phyloP scores from a whole-genome alignment of 2,113 vertebrate genomes.

The Ursus arctos region DNA sequence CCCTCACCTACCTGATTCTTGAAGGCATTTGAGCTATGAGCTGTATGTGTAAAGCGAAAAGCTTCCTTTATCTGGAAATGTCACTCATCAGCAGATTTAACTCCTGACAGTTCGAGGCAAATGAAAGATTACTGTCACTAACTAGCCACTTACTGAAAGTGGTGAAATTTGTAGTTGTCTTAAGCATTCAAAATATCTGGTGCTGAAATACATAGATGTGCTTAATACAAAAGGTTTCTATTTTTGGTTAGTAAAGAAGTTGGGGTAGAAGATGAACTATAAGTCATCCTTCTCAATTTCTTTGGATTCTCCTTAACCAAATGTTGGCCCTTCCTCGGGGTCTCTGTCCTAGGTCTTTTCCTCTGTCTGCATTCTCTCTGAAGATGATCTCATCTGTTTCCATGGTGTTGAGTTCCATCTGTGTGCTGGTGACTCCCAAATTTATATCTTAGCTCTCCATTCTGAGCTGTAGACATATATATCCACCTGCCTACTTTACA shows the following conservation, averaged over 20 bases:
- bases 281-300: background rate
- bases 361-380: background rate
- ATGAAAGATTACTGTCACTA: background rate
- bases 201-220: background rate
- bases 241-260: background rate
- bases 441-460: conserved; percentile 16
- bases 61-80: background rate
- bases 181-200: background rate
- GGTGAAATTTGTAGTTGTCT: background rate
- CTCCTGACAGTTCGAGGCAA: background rate
- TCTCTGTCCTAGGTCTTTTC: background rate
- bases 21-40: background rate
- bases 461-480: conserved; percentile 7
- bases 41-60: background rate
- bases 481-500: background rate
- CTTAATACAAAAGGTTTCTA: background rate
- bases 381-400: conserved; percentile 32
- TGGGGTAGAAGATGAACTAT: background rate
- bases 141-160: background rate
- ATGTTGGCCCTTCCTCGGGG: background rate
- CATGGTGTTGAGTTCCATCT: conserved; percentile 37
- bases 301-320: background rate
- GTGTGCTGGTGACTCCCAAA: background rate
- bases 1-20: background rate
- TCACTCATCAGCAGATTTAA: background rate